Conservation (phyloP, 2,888 invertebrate species). For the Crematogaster levior region DNA sequence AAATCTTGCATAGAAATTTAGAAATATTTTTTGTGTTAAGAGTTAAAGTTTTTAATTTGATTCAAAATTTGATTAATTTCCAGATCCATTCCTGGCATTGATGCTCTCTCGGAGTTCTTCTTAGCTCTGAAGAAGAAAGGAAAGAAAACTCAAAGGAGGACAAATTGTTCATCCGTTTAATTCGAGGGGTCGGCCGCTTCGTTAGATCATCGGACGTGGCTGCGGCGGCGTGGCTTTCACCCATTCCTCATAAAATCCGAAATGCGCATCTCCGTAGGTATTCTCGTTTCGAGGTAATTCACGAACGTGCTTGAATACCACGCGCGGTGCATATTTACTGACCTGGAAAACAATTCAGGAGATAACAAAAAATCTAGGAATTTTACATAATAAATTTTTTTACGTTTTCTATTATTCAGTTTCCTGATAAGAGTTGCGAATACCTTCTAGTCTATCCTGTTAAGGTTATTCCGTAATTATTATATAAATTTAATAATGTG, state of each 20-base stretch:
- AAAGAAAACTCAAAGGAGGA: slow-evolving; percentile 48
- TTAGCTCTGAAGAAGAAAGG: not conserved
- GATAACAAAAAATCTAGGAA: slow-evolving; percentile 21
- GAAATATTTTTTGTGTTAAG: not conserved
- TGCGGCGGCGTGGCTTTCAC: slow-evolving; percentile 41
- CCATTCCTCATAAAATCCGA: slow-evolving; percentile 36
- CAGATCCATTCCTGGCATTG: not conserved
- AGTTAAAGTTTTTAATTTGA: not conserved
- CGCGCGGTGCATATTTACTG: slow-evolving; percentile 32
- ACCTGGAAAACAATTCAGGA: slow-evolving; percentile 24
- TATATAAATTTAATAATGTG: not conserved
- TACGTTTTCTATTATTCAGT: not conserved
- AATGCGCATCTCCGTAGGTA: slow-evolving; percentile 32
- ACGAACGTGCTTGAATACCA: not conserved
- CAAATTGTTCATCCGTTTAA: slow-evolving; percentile 50
- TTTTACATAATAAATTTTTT: slow-evolving; percentile 6
- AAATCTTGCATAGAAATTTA: not conserved
- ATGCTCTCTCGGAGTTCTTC: not conserved
- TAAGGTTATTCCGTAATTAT: not conserved
- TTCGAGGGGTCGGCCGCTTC: slow-evolving; percentile 26
- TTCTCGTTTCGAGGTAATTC: slow-evolving; percentile 34
- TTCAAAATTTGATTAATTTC: not conserved
- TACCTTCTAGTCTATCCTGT: not conserved
- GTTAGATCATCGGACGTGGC: slow-evolving; percentile 42
- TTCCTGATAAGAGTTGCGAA: not conserved